phyloP scores from a whole-genome alignment of 2,888 invertebrate species.

The Tenthredo distinguenda region DNA sequence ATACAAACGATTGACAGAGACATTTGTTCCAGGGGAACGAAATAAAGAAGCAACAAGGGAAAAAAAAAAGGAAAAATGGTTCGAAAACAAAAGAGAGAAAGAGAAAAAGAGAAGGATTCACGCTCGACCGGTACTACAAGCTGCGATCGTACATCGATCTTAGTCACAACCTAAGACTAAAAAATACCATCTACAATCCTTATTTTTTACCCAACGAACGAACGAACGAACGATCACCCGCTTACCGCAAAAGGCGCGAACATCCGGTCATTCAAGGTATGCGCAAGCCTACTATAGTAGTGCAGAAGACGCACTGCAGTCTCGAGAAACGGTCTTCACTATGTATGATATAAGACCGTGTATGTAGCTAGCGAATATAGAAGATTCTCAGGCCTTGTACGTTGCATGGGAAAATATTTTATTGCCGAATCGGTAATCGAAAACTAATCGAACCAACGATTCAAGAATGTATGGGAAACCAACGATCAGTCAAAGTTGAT shows the following conservation, averaged over 20 bases:
- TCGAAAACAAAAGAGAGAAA: neutral
- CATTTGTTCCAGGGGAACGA: neutral
- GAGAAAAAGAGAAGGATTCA: neutral
- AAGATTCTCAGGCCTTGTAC: neutral
- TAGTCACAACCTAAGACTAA: constrained; percentile 23
- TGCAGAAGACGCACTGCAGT: neutral
- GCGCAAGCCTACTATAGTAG: constrained; percentile 27
- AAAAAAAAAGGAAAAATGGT: neutral
- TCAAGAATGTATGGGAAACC: neutral
- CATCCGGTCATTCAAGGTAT: constrained; percentile 43
- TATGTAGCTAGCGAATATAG: neutral
- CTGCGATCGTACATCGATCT: constrained; percentile 26
- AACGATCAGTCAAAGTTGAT: neutral
- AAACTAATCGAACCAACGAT: neutral
- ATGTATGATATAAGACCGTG: neutral
- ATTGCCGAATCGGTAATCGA: neutral
- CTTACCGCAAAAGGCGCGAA: constrained; percentile 52
- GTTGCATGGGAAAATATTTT: neutral
- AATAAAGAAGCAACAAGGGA: neutral
- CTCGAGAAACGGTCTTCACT: constrained; percentile 5
- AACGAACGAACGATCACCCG: constrained; percentile 34
- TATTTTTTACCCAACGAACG: neutral
- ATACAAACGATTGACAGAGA: constrained; percentile 34
- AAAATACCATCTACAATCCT: constrained; percentile 9
- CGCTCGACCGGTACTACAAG: constrained; percentile 15